A percentile compares a stretch with the other conserved stretches of the same genome.
Conservation (phyloP, 2,888 invertebrate genomes). For the Cerastis rubricosa region DNA sequence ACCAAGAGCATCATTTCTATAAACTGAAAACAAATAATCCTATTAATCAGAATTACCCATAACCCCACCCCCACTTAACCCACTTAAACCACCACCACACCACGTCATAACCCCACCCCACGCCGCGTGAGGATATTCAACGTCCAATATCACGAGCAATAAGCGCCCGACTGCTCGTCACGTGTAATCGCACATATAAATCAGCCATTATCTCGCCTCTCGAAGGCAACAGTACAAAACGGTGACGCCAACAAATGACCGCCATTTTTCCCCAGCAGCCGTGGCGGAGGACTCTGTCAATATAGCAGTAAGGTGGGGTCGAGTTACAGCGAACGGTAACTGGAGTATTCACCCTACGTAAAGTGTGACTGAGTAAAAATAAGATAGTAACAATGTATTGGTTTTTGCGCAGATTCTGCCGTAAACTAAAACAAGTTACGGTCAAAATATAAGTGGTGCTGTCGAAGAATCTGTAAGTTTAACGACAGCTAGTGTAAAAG, state of each 20-base stretch:
- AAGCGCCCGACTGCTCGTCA: slow-evolving; percentile 74
- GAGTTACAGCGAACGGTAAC: slow-evolving; percentile 38
- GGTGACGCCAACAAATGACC: slow-evolving; percentile 89
- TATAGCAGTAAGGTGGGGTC: slow-evolving; percentile 79
- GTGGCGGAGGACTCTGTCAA: slow-evolving; percentile 90
- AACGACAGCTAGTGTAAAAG: background rate
- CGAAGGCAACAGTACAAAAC: slow-evolving; percentile 89
- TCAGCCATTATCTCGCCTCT: slow-evolving; percentile 90
- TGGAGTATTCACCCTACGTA: background rate
- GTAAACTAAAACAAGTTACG: background rate
- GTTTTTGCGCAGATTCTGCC: background rate
- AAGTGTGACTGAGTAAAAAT: background rate
- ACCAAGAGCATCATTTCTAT: background rate
- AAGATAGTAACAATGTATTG: background rate
- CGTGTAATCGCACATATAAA: slow-evolving; percentile 87
- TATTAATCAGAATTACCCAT: background rate
- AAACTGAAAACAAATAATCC: background rate
- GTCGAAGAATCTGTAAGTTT: background rate
- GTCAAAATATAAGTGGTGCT: background rate
- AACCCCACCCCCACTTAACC: slow-evolving; percentile 24
- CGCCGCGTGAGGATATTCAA: slow-evolving; percentile 63
- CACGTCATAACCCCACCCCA: slow-evolving; percentile 44
- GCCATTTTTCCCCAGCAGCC: slow-evolving; percentile 89
- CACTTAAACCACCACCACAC: slow-evolving; percentile 25
- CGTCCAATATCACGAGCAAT: slow-evolving; percentile 67